These are phyloP conservation scores for Watsonalla binaria DNA, from an alignment of 2,888 invertebrate species.

Conservation along the genomic window DNA sequence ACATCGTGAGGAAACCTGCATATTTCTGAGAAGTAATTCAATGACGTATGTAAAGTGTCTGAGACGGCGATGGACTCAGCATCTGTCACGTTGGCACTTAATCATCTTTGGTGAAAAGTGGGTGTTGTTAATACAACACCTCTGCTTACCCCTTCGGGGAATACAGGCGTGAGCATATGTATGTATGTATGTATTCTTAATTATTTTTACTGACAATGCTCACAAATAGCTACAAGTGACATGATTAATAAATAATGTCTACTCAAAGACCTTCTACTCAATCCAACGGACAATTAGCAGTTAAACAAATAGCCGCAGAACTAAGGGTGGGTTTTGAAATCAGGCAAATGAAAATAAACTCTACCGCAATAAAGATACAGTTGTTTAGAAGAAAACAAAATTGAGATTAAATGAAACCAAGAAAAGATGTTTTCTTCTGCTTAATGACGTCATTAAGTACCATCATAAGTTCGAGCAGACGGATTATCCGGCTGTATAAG, in stretches of 20 bases:
- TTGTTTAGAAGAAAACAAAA: slow-evolving; percentile 3
- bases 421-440: slow-evolving; percentile 57
- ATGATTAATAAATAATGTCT: slow-evolving; percentile 50
- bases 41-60: too few species aligned
- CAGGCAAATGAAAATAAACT: slow-evolving; percentile 14
- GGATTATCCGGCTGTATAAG: slow-evolving; percentile 40
- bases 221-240: slow-evolving; percentile 16
- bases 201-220: too few species aligned
- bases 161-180: too few species aligned
- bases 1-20: too few species aligned
- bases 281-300: slow-evolving; percentile 58
- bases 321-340: slow-evolving; percentile 31
- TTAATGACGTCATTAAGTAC: slow-evolving; percentile 65
- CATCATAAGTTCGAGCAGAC: slow-evolving; percentile 49
- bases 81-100: too few species aligned
- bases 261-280: slow-evolving; percentile 28
- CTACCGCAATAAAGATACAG: neutral
- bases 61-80: too few species aligned
- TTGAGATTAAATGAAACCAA: slow-evolving; percentile 46
- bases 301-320: slow-evolving; percentile 60
- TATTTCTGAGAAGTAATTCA: too few species aligned
- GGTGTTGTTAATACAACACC: too few species aligned
- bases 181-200: too few species aligned
- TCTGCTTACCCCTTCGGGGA: too few species aligned
- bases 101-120: too few species aligned